Conservation (phyloP, 2,113 vertebrate genomes). For the Sterrhoptilus dennistouni region DNA sequence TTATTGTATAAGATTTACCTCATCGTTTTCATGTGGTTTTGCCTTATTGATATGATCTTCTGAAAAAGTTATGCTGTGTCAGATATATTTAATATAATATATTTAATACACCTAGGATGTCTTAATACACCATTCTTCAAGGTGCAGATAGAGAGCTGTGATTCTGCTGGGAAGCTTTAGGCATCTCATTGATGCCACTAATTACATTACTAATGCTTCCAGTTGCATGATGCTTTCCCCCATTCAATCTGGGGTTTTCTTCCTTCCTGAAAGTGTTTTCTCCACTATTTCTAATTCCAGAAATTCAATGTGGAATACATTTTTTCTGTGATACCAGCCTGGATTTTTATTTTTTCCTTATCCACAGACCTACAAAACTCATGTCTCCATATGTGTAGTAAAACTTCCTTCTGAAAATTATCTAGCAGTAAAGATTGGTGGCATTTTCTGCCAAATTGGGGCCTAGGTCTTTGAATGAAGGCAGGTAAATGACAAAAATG, state of each 20-base stretch:
- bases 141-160: background rate
- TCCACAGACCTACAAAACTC: background rate
- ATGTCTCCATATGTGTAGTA: background rate
- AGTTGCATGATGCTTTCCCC: background rate
- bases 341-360: background rate
- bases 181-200: background rate
- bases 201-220: background rate
- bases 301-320: background rate
- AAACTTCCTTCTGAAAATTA: background rate
- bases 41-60: background rate
- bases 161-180: background rate
- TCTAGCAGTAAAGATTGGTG: background rate
- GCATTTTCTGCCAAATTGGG: background rate
- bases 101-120: background rate
- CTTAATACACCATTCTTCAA: background rate
- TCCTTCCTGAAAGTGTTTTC: background rate
- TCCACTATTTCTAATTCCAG: background rate
- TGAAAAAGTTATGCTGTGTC: background rate
- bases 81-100: background rate
- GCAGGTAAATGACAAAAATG: background rate
- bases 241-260: background rate
- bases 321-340: background rate
- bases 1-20: background rate
- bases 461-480: background rate
- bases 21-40: background rate